Conservation (phyloP, 2,888 invertebrate species). For the Troides aeacus region DNA sequence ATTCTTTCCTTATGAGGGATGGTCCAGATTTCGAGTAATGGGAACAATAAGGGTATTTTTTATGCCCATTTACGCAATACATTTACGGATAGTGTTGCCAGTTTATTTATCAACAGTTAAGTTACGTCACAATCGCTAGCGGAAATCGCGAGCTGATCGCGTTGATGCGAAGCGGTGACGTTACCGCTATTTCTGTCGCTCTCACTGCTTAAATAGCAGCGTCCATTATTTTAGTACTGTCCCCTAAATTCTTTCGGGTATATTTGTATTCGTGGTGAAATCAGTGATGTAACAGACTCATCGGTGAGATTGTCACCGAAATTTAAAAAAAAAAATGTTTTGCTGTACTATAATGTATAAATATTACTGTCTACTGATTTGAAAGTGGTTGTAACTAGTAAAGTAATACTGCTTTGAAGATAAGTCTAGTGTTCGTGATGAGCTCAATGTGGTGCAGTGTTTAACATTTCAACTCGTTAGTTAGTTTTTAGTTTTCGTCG, state of each 20-base stretch:
- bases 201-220: conserved; percentile 65
- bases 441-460: too few relatives aligned
- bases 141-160: conserved; percentile 50
- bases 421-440: too few relatives aligned
- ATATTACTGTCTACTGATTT: too few relatives aligned
- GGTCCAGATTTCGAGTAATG: too few relatives aligned
- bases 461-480: too few relatives aligned
- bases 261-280: conserved; percentile 41
- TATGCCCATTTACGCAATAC: not conserved
- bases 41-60: too few relatives aligned
- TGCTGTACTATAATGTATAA: not conserved
- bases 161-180: conserved; percentile 60
- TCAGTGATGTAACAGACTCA: conserved; percentile 11
- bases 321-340: not conserved
- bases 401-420: too few relatives aligned
- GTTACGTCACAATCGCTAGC: conserved; percentile 51
- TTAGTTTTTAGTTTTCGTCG: too few relatives aligned
- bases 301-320: not conserved
- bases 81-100: not conserved
- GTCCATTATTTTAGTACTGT: conserved; percentile 67
- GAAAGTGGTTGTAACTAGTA: not conserved
- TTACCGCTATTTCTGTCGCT: conserved; percentile 64
- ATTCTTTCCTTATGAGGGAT: too few relatives aligned
- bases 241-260: conserved; percentile 56
- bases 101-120: conserved; percentile 33